A percentile compares a stretch with the other conserved stretches of the same genome.
Evolutionary conservation across 30 jellyfish, hydroid and myxozoan species (phyloP).

Genomic region (Turritopsis dohrnii): DNA sequence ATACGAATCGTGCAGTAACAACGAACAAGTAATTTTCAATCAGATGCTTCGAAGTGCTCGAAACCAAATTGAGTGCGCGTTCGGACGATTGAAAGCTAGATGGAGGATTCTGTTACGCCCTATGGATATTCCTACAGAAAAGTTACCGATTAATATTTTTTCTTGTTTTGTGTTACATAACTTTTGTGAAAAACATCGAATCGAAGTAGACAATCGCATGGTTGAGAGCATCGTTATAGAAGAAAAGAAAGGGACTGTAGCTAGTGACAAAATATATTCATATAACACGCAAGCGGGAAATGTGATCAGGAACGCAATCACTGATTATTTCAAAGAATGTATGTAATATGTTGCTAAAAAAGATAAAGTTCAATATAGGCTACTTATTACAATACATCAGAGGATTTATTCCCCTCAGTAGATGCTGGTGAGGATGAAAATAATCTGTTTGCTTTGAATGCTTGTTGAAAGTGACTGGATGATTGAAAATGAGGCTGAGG

Average conservation of each 20-base stretch:
- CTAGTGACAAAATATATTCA: slow-evolving; percentile 3
- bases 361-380: not conserved
- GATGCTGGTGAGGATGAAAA: not conserved
- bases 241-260: not conserved
- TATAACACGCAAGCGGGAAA: slow-evolving; percentile 16
- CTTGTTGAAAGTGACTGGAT: not conserved
- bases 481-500: not conserved
- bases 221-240: slow-evolving; percentile 14
- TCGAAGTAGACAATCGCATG: slow-evolving; percentile 14
- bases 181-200: slow-evolving; percentile 27
- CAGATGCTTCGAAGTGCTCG: slow-evolving; percentile 23
- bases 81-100: slow-evolving; percentile 40
- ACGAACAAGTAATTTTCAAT: slow-evolving; percentile 36
- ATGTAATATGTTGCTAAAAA: slow-evolving; percentile 12
- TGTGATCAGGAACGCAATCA: not conserved
- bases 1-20: not conserved
- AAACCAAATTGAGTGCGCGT: slow-evolving; percentile 42
- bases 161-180: slow-evolving; percentile 43
- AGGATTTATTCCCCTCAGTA: not conserved
- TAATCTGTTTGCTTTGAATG: not conserved
- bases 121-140: slow-evolving; percentile 24
- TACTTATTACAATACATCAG: not conserved
- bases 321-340: slow-evolving; percentile 18
- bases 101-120: slow-evolving; percentile 28
- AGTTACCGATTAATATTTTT: slow-evolving; percentile 12